Conservation (phyloP, 2,113 vertebrate species). For the Catharus bicknelli region DNA sequence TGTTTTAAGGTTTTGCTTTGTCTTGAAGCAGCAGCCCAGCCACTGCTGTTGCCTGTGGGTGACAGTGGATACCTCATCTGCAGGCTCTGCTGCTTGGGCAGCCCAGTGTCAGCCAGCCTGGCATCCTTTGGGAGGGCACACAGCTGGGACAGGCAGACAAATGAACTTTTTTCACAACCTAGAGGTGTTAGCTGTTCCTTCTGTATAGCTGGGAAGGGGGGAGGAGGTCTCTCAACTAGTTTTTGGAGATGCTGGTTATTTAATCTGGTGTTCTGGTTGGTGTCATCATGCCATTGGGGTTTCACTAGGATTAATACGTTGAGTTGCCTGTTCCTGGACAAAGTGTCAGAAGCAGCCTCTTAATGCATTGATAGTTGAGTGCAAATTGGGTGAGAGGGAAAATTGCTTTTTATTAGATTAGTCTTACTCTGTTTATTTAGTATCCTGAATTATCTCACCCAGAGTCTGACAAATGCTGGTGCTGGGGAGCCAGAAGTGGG, state of each 20-base stretch:
- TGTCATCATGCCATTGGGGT: neutral
- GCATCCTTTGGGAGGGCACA: neutral
- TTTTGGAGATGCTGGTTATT: neutral
- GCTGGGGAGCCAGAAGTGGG: neutral
- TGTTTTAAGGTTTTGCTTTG: slow-evolving; percentile 38
- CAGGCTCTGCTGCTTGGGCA: slow-evolving; percentile 49
- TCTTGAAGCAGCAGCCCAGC: slow-evolving; percentile 9
- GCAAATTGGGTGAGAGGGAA: neutral
- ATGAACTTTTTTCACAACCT: neutral
- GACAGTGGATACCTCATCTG: slow-evolving; percentile 3
- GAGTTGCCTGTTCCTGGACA: neutral
- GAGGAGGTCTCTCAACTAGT: neutral
- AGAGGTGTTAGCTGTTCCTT: neutral
- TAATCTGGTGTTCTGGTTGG: neutral
- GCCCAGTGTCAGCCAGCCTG: slow-evolving; percentile 38
- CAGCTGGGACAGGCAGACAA: neutral
- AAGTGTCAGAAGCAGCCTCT: neutral
- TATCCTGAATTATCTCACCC: neutral
- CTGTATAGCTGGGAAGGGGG: neutral
- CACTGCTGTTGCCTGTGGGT: slow-evolving; percentile 1
- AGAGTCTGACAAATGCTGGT: neutral
- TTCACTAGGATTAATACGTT: neutral
- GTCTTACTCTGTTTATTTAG: neutral
- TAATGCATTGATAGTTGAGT: neutral
- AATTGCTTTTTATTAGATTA: neutral